phyloP scores from a whole-genome alignment of 2,113 vertebrate species.

The Tragelaphus buxtoni region DNA sequence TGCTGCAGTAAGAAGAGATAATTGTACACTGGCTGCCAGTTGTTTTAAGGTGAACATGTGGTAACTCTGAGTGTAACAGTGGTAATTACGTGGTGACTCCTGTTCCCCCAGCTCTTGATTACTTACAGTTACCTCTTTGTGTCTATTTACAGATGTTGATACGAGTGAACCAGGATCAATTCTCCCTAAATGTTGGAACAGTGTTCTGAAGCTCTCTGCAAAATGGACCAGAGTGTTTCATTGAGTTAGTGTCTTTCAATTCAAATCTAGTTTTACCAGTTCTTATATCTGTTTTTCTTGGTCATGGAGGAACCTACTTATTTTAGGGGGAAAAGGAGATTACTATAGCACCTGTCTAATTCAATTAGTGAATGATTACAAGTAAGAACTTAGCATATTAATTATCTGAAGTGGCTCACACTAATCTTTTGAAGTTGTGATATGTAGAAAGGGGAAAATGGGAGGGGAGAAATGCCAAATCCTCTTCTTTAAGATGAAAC shows the following conservation, averaged over 20 bases:
- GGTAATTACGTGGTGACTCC: slow-evolving; percentile 70
- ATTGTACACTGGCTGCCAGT: slow-evolving; percentile 65
- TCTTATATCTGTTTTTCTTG: slow-evolving; percentile 4
- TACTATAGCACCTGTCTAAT: background rate
- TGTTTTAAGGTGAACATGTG: slow-evolving; percentile 70
- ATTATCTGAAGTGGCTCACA: background rate
- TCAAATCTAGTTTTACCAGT: slow-evolving; percentile 11
- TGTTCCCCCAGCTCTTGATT: slow-evolving; percentile 63
- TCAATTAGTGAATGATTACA: slow-evolving; percentile 8
- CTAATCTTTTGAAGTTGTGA: slow-evolving; percentile 19
- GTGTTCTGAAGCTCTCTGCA: slow-evolving; percentile 13
- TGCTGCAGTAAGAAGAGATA: slow-evolving; percentile 59
- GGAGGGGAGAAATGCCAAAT: background rate
- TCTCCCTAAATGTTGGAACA: slow-evolving; percentile 8
- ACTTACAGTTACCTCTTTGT: slow-evolving; percentile 67
- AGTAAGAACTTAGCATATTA: background rate
- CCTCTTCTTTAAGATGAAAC: background rate
- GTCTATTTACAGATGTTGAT: slow-evolving; percentile 62
- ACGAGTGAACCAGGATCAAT: slow-evolving; percentile 5
- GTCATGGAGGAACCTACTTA: background rate
- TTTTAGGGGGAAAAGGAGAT: background rate
- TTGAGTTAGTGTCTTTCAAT: slow-evolving; percentile 8
- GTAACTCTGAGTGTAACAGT: slow-evolving; percentile 67
- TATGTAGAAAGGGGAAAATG: background rate
- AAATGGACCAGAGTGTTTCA: background rate